Evolutionary conservation across 2,113 vertebrate species (phyloP), one percentile per base, ranked within the genome.

Genomic region (Erythrolamprus reginae): DNA sequence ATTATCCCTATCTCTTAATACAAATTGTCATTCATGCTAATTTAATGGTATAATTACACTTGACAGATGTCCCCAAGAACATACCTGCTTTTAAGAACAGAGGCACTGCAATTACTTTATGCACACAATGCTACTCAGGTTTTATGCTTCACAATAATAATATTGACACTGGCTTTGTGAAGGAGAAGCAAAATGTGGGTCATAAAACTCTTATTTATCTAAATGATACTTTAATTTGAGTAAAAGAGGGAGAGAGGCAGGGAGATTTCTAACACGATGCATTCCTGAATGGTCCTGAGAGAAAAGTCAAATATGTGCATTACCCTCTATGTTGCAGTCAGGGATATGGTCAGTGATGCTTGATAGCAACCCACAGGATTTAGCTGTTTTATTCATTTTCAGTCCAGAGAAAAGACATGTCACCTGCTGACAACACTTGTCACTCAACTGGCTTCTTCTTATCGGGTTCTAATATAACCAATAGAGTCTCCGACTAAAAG

Each of bases 41-140:
- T 87, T 87, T 90, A 90, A 87, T 52, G 47, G 51, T 47, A 45
- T 90, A 87, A 90, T 90, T 90, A 87, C 28, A 52, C 84, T 87
- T 82, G 48, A 56, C 61, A 82, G 55, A 21, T 55, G 85, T 42
- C 28, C 28, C 45, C 38, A 77, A 42, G 61, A 86, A 55, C 50
- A 87, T 24, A 1, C 56, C 83, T 88, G 38, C 28, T 50, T 86
- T 77, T 51, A 88, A 89, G 65, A 50, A 82, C 12, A 0, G 50
- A 7, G 38, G 82, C 28, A 0, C 1, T 91, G 50, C 82, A 84
- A 38, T 42, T 53, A 17, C 5, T 89, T 90, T 58, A 84, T 90
- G 48, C 15, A 84, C 42, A 2, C 9, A 47, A 15, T 55, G 88
- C 91, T 33, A 3, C 19, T 84, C 70, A 0, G 15, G 51, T 82